Base-by-base conservation (phyloP, 1,140 invertebrate genomes). In the Drosophila tropicalis region DNA sequence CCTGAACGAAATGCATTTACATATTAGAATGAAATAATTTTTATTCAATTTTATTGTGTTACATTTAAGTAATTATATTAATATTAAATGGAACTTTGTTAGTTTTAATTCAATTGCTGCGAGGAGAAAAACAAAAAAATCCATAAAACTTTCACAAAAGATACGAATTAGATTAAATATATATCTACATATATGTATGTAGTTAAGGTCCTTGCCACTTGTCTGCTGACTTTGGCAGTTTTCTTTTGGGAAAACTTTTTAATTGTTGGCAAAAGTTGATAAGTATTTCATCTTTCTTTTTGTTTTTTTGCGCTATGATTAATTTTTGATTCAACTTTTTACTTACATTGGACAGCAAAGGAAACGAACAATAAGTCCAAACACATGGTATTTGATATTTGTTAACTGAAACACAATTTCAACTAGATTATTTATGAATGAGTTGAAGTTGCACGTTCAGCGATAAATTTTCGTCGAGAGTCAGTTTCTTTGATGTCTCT, bases 351-450 rank as follows among this genome's bases (percentile, higher is more conserved):
- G 44, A 19, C 15, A 10, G 44, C n/a, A 29, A 32, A n/a, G 13
- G 9, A 12, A 10, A 25, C 5, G 3, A 17, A 17, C 22, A 15
- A 17, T n/a, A 81, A 76, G 34, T 79, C 36, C 70, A 83, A 82
- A 13, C 17, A 36, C 13, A 5, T 6, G 67, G 76, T 70, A 79
- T 61, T 61, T 69, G 64, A 60, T 56, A 78, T 79, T 62, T 76
- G 67, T 61, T 66, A 78, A 70, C 68, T 76, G 19, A 61, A 78
- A 67, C 74, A 77, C 67, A 86, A 64, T 86, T 85, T 76, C 57
- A 82, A 79, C 70, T 87, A 56, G 64, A 89, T 80, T 77, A 89
- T 89, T 80, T 83, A 87, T 89, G 79, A 71, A 70, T 62, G 67
- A 62, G 36, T 66, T 68, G 66, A 70, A 71, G 73, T 40, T 67